Evolutionary conservation across 2,797 vertebrate genomes (phyloP).

Genomic region (Setipinna tenuifilis): DNA sequence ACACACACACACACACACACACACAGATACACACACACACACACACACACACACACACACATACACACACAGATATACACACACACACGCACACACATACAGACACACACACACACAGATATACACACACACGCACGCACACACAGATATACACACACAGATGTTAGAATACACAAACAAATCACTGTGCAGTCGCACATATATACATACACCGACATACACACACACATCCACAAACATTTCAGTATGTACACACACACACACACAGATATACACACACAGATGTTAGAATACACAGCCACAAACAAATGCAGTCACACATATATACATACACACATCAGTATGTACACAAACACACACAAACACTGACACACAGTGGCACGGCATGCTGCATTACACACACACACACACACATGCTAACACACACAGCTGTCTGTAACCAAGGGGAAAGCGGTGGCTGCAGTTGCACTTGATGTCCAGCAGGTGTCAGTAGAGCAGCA

Average conservation of each 20-base stretch:
- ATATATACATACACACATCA: neutral
- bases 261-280: neutral
- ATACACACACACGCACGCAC: neutral
- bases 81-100: neutral
- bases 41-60: constrained; percentile 14
- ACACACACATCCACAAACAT: neutral
- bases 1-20: neutral
- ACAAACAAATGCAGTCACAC: neutral
- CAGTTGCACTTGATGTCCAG: constrained; percentile 56
- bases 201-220: neutral
- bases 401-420: neutral
- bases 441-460: constrained; percentile 26
- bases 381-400: no score
- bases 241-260: neutral
- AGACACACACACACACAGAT: no score
- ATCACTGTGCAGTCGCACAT: no score
- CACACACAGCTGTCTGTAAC: neutral
- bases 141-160: neutral
- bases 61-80: neutral
- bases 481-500: constrained; percentile 59
- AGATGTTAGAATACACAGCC: neutral
- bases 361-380: no score
- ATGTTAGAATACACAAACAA: neutral
- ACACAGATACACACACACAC: neutral
- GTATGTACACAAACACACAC: no score